These are phyloP conservation scores for Seira sanloemensis DNA, from an alignment of 2,888 invertebrate species.

Conservation along the genomic window DNA sequence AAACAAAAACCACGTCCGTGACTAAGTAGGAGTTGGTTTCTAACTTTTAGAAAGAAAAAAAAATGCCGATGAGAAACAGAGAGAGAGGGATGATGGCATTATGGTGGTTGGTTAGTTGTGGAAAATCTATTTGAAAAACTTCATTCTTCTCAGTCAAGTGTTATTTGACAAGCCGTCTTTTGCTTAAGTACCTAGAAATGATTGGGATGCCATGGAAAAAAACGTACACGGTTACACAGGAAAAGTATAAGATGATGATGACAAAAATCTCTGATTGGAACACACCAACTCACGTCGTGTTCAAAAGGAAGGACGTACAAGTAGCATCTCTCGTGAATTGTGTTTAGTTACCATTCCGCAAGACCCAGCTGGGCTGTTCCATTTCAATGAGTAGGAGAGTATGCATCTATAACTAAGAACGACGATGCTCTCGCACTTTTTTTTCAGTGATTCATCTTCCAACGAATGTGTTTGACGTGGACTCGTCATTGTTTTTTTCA, in stretches of 20 bases:
- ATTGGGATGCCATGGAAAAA: constrained; percentile 13
- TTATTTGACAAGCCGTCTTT: constrained; percentile 64
- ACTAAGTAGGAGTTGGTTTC: constrained; percentile 62
- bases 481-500: constrained; percentile 28
- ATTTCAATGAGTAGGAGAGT: no score
- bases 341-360: constrained; percentile 1
- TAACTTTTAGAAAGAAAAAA: constrained; percentile 35
- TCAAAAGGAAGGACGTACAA: background rate
- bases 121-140: constrained; percentile 35
- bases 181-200: constrained; percentile 51
- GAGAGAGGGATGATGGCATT: background rate
- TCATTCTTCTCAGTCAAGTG: constrained; percentile 51
- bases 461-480: background rate
- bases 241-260: constrained; percentile 31
- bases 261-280: constrained; percentile 36
- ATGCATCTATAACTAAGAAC: no score
- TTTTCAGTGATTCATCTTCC: constrained; percentile 4
- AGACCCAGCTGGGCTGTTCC: background rate
- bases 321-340: background rate
- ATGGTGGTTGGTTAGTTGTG: constrained; percentile 17
- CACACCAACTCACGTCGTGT: constrained; percentile 7
- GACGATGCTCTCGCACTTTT: no score
- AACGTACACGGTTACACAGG: background rate
- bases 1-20: constrained; percentile 54
- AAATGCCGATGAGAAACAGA: constrained; percentile 37